Base-by-base conservation (phyloP, 2,113 vertebrate species). In the Drymodes brunneopygia region DNA sequence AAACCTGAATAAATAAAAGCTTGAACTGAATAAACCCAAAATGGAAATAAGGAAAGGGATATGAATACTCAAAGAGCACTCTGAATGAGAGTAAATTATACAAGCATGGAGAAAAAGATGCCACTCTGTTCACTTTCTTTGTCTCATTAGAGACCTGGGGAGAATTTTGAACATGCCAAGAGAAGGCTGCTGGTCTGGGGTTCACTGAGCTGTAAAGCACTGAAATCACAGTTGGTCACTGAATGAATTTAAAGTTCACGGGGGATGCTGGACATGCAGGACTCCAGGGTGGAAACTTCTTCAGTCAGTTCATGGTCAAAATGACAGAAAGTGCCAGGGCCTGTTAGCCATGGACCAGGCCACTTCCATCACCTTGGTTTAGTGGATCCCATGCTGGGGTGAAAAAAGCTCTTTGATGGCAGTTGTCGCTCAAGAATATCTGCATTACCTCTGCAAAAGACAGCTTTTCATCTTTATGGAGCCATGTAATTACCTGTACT, bases 141-240 rank as follows among this genome's bases (percentile, higher is more conserved):
- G 29, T 62, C 47, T 87, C 48, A 27, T 85, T 85, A 85, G 44
- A 51, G 27, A 60, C 10, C 25, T 9, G 6, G 16, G 53, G 35
- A 79, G 56, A 62, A 86, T 79, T 89, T 35, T 64, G 56, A 84
- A 14, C 17, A 6, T 7, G 5, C 22, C 64, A 8, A 66, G 64
- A 54, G 44, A n/a, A 53, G 10, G 15, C 12, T 70, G 33, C 10
- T 44, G 4, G 15, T 38, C 25, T 5, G 11, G 72, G 27, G 33
- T 11, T 25, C 18, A 25, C 10, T 65, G 56, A 83, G 50, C 20
- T 45, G 15, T 57, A 14, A 50, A 25, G 23, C 48, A 54, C 35
- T 0, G 3, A 67, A 36, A 48, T 40, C 20, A 2, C 17, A 35
- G 4, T 3, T 4, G 1, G n/a, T 69, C 61, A 7, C 4, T 45